Percentiles rank a stretch among this genome's conserved stretches.
phyloP scores from a whole-genome alignment of 2,113 vertebrate genomes.

The Callithrix jacchus region DNA sequence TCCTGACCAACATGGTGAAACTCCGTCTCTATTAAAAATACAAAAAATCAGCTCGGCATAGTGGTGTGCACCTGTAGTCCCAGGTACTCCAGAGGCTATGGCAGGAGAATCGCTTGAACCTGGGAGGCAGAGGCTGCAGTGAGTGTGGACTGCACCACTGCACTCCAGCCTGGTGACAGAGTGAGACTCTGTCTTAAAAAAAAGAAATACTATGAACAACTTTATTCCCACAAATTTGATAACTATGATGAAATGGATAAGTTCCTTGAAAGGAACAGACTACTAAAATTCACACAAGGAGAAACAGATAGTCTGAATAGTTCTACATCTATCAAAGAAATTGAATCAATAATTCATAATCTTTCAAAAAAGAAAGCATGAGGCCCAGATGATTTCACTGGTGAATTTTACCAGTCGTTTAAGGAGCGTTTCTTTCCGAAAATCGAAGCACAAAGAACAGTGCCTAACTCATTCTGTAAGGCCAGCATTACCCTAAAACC shows the following conservation, averaged over 20 bases:
- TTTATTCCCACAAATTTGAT: not conserved
- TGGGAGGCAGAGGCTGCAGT: too few relatives aligned
- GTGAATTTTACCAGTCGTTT: not conserved
- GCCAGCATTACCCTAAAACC: not conserved
- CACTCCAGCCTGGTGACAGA: too few relatives aligned
- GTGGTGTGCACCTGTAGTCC: too few relatives aligned
- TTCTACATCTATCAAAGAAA: not conserved
- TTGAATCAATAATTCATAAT: not conserved
- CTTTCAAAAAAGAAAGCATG: not conserved
- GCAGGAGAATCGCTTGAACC: too few relatives aligned
- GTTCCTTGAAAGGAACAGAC: not conserved
- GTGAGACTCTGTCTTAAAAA: too few relatives aligned
- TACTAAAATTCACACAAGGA: not conserved
- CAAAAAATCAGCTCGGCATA: too few relatives aligned
- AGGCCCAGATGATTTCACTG: not conserved
- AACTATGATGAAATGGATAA: not conserved
- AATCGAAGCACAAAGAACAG: not conserved
- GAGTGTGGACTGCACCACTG: too few relatives aligned
- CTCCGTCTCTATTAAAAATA: too few relatives aligned
- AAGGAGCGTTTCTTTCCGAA: not conserved
- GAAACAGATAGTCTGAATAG: not conserved
- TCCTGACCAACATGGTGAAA: too few relatives aligned
- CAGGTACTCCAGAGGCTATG: too few relatives aligned
- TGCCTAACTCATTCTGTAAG: not conserved
- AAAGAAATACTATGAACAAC: not conserved